These are phyloP conservation scores for Cremastinae sp. DNA, from an alignment of 2,888 invertebrate genomes.

Conservation along the genomic window DNA sequence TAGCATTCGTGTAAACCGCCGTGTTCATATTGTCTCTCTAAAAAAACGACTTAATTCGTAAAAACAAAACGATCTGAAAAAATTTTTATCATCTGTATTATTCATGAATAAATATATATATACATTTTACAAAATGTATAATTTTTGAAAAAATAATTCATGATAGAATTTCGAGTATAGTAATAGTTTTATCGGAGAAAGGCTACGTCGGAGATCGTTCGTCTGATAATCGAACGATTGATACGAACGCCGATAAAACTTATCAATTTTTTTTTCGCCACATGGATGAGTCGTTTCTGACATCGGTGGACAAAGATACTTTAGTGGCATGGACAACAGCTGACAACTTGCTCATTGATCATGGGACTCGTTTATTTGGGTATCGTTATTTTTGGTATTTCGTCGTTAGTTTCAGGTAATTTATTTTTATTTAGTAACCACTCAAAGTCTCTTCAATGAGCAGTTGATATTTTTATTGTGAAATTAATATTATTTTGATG, in stretches of 20 bases:
- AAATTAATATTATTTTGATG: conserved; percentile 1
- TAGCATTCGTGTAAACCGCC: conserved; percentile 41
- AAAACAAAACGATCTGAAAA: conserved; percentile 35
- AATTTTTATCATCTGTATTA: conserved; percentile 45
- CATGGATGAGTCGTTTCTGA: conserved; percentile 29
- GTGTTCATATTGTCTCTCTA: conserved; percentile 27
- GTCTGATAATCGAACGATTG: conserved; percentile 25
- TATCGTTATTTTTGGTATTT: conserved; percentile 36
- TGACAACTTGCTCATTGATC: conserved; percentile 37
- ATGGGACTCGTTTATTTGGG: conserved; percentile 44
- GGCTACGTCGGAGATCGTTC: conserved; percentile 6
- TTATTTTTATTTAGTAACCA: not conserved
- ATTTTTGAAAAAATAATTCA: no score
- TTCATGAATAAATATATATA: conserved; percentile 48
- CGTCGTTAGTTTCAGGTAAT: conserved; percentile 30
- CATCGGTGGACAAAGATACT: conserved; percentile 43
- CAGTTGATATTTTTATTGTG: no score
- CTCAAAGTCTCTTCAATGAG: no score
- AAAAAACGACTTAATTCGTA: conserved; percentile 8
- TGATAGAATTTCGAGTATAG: no score
- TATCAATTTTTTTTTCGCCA: conserved; percentile 32
- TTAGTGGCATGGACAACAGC: conserved; percentile 43
- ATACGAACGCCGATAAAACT: conserved; percentile 54
- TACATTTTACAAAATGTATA: conserved; percentile 50
- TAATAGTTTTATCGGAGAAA: not conserved